Conservation (phyloP, 2,888 invertebrate species). For the Tetranychus piercei region DNA sequence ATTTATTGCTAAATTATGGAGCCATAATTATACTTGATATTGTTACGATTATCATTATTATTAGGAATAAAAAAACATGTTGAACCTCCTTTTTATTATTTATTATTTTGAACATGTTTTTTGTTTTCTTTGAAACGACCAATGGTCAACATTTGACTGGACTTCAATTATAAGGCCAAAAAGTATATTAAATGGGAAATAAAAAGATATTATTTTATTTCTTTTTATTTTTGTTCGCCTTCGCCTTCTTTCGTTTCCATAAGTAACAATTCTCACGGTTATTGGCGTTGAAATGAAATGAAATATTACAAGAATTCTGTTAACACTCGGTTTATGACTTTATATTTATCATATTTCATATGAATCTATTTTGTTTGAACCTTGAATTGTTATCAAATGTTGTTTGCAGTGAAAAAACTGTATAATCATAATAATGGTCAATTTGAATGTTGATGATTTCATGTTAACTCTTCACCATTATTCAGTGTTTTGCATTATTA, state of each 20-base stretch:
- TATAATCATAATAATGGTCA: too few relatives aligned
- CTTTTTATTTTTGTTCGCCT: too few relatives aligned
- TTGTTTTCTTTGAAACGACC: background rate
- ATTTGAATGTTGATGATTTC: too few relatives aligned
- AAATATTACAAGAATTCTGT: background rate
- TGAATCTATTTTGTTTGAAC: too few relatives aligned
- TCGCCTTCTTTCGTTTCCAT: background rate
- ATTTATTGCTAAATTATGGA: constrained; percentile 1
- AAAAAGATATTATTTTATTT: background rate
- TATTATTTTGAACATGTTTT: too few relatives aligned
- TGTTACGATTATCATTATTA: background rate
- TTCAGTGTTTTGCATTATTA: too few relatives aligned
- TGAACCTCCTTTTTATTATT: too few relatives aligned
- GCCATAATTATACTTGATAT: background rate
- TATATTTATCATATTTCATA: too few relatives aligned
- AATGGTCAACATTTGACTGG: background rate
- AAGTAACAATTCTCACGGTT: background rate
- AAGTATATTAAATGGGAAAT: background rate
- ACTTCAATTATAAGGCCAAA: background rate
- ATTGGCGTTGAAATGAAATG: background rate
- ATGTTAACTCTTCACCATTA: too few relatives aligned
- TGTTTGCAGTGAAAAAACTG: too few relatives aligned
- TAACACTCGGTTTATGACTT: background rate
- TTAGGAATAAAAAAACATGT: too few relatives aligned
- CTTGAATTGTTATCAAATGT: too few relatives aligned